Base-by-base conservation (phyloP, 1,140 invertebrate genomes). In the Camponotus floridanus region DNA sequence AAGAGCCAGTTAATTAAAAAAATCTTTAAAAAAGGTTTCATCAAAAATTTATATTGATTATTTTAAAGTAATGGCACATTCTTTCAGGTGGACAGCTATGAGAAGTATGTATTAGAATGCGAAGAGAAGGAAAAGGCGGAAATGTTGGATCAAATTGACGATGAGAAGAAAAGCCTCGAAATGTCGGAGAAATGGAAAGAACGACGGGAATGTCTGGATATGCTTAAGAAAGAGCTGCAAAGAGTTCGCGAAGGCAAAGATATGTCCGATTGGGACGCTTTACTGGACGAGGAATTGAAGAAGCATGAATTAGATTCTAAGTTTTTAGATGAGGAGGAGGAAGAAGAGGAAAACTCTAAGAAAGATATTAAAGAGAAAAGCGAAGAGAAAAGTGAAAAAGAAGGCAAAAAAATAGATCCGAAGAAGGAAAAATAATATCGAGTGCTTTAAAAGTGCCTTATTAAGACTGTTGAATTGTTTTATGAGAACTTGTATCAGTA, bases 141-240 rank as follows among this genome's bases (percentile, higher is more conserved):
- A 55, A 91, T 85, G 64, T 36, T 88, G 1, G 85, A 90, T 0
- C 59, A 84, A 0, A 73, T 76, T 4, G 83, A 83, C 2, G 83
- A 87, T 15, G 78, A 31, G 11, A 81, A 87, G 9, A 42, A 57
- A n/a, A 67, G 55, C 26, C 57, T 64, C 2, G 73, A 68, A 4
- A 45, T 86, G 39, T n/a, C 71, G 59, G 87, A 94, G 6, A 94
- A 93, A 71, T 94, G 93, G 92, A 94, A 95, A 65, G 94, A 95
- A 59, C 91, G 94, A 67, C 86, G 91, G 33, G 94, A 95, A 64
- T 95, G 94, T 51, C 51, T 95, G 62, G 93, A 93, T 4, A 95
- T 94, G 94, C 68, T 95, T 64, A 95, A 94, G 65, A 91, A 87
- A 26, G 94, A 95, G 89, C 86, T 95, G n/a, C 90, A 91, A 31